Evolutionary conservation across 2,888 invertebrate genomes (phyloP).

Genomic region (Myopa tessellatipennis): DNA sequence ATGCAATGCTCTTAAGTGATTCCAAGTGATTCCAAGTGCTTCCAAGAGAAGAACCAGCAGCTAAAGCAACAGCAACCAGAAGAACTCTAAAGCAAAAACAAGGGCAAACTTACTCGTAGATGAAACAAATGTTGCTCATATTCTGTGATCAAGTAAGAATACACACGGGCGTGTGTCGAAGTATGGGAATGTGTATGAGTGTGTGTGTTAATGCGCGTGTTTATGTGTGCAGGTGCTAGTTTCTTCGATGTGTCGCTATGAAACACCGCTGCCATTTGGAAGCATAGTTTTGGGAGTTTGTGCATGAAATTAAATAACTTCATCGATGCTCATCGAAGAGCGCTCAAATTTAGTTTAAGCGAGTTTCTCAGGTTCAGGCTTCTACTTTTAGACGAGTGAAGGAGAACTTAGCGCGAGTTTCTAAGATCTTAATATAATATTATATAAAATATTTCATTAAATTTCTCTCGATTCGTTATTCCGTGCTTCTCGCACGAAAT

Average conservation of each 20-base stretch:
- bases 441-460: too few relatives aligned
- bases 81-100: not conserved
- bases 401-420: too few relatives aligned
- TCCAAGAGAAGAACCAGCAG: too few relatives aligned
- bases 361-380: too few relatives aligned
- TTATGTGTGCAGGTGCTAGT: not conserved
- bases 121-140: constrained; percentile 13
- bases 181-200: not conserved
- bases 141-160: not conserved
- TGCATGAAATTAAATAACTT: constrained; percentile 28
- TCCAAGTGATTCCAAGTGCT: constrained; percentile 24
- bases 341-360: too few relatives aligned
- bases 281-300: constrained; percentile 30
- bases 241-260: not conserved
- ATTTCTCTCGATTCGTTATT: too few relatives aligned
- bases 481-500: too few relatives aligned
- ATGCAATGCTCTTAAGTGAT: constrained; percentile 43
- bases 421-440: too few relatives aligned
- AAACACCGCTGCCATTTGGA: constrained; percentile 14
- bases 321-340: constrained; percentile 21
- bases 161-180: too few relatives aligned
- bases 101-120: not conserved
- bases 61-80: not conserved
- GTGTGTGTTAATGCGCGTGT: not conserved
- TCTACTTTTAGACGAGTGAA: too few relatives aligned